Base-by-base conservation (phyloP, 2,888 invertebrate genomes). In the Elmis aenea region DNA sequence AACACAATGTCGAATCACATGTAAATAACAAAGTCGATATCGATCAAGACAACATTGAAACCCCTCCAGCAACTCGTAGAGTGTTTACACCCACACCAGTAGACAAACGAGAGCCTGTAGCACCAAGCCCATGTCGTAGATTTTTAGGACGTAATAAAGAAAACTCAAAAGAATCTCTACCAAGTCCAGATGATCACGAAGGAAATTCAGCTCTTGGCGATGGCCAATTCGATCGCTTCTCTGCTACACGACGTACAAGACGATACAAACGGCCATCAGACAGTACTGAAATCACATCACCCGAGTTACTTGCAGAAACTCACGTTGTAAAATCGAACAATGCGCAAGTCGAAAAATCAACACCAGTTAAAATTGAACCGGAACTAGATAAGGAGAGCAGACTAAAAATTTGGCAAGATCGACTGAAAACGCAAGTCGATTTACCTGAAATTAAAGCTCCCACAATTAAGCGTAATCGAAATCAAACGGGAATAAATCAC, bases 1-100 rank as follows among this genome's bases (percentile, higher is more conserved):
- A 48, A 23, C 49, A 45, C 22, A 48, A 45, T 11, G 18, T 42
- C 3, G 54, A 54, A 37, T 36, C 41, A 9, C 33, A 54, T 9
- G 61, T 70, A 8, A 73, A 74, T 10, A 83, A 85, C 52, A 81
- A 81, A 60, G 79, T 83, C 6, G 89, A 90, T 59, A 88, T 91
- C 22, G 91, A 91, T 63, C 87, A 89, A 2, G 91, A 91, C 53
- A 91, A 91, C 54, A 85, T 91, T 16, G 90, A 91, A 71, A 91
- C 91, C 2, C 90, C 91, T 11, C 90, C 91, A 3, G 85, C 82
- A 0, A 82, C 82, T 10, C 73, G 90, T 35, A 78, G 83, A 50
- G 67, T 77, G 14, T 81, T 82, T 57, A 77, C 75, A 37, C 76
- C 80, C 2, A 76, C 79, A 1, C 75, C 77, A 18, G 78, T 78